Conservation (phyloP, 2,888 invertebrate genomes). For the Lasioglossum figueresi region DNA sequence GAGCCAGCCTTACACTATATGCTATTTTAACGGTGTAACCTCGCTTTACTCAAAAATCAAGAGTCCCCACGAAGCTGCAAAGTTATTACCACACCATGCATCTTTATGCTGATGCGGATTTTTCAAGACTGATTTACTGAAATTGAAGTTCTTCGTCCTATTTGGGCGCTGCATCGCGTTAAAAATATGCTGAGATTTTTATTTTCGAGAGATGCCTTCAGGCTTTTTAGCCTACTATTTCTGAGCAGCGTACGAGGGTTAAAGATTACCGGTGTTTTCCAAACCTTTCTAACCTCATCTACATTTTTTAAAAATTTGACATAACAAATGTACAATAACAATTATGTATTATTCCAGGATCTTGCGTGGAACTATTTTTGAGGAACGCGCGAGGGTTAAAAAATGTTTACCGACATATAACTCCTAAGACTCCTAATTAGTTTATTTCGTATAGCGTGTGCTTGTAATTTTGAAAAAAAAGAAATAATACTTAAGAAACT, state of each 20-base stretch:
- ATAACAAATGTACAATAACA: not conserved
- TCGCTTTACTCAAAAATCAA: constrained; percentile 8
- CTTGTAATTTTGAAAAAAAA: not conserved
- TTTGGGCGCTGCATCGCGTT: not conserved
- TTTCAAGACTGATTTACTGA: not conserved
- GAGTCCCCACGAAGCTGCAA: not conserved
- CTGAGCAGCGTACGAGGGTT: not conserved
- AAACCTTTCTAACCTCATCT: not conserved
- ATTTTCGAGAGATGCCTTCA: not conserved
- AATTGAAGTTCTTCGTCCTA: not conserved
- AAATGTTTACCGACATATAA: too few relatives aligned
- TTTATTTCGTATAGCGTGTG: not conserved
- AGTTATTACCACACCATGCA: not conserved
- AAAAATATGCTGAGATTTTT: not conserved
- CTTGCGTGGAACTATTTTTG: not conserved
- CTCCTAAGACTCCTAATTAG: not conserved
- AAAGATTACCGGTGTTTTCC: not conserved
- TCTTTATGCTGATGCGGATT: not conserved
- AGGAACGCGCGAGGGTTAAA: too few relatives aligned
- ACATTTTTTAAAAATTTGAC: too few relatives aligned
- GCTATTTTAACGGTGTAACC: not conserved
- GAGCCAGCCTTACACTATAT: not conserved
- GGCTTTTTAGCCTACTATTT: not conserved
- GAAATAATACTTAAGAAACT: not conserved
- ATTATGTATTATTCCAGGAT: not conserved